phyloP scores from a whole-genome alignment of 2,797 vertebrate genomes.

The Xiphorhynchus erythropygius region DNA sequence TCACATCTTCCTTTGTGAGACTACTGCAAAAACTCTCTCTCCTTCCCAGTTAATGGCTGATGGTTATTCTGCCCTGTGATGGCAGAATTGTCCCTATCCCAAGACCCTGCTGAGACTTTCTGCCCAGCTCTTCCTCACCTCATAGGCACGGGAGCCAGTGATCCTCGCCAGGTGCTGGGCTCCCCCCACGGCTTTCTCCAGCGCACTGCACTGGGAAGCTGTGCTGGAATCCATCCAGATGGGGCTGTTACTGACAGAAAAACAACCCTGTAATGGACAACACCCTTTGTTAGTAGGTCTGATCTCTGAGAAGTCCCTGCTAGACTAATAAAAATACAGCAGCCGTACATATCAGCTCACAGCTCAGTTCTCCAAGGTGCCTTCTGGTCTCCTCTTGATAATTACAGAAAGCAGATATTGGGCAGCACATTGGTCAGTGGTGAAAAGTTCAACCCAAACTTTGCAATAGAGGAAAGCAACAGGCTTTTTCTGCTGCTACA shows the following conservation, averaged over 20 bases:
- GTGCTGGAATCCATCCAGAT: slow-evolving; percentile 97
- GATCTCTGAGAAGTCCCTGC: neutral
- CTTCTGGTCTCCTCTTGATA: neutral
- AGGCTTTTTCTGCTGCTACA: neutral
- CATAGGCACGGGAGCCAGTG: slow-evolving; percentile 92
- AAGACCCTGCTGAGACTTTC: neutral
- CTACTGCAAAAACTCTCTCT: neutral
- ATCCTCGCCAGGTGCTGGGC: slow-evolving; percentile 82
- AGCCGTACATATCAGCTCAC: fast-evolving
- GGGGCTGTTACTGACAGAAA: slow-evolving; percentile 82
- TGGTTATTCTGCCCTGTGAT: neutral
- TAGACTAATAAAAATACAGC: neutral
- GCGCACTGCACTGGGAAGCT: slow-evolving; percentile 78
- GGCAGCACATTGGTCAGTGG: neutral
- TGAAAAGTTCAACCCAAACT: neutral
- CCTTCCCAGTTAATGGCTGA: neutral
- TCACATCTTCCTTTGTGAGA: neutral
- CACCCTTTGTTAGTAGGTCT: neutral
- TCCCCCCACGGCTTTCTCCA: slow-evolving; percentile 85
- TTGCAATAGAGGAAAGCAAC: neutral
- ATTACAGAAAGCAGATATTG: neutral
- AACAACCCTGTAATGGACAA: slow-evolving; percentile 75
- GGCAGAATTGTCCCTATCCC: neutral
- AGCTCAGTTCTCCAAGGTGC: neutral
- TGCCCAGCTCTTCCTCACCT: slow-evolving; percentile 75